Percentiles rank a stretch among this genome's conserved stretches.
These are phyloP conservation scores for Periparus ater DNA, from an alignment of 2,797 vertebrate genomes.

Conservation along the genomic window DNA sequence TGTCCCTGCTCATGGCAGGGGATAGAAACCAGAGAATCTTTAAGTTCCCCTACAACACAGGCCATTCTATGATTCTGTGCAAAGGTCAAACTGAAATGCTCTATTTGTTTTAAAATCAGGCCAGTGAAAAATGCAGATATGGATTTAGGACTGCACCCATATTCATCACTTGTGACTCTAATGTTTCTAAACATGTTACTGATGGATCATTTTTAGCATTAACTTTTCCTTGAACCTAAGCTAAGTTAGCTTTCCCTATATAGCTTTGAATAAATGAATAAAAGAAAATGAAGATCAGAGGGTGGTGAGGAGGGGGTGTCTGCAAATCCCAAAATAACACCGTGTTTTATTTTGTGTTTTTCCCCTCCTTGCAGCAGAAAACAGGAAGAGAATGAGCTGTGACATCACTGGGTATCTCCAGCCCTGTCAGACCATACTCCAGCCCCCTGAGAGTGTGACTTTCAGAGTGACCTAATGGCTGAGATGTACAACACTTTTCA, in stretches of 20 bases:
- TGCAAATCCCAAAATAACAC: not conserved
- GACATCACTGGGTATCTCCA: not conserved
- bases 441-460: accelerated
- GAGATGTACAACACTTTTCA: accelerated
- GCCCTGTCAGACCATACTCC: not conserved
- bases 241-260: not conserved
- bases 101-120: not conserved
- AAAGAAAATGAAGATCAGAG: not conserved
- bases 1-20: not conserved
- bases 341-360: not conserved
- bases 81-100: not conserved
- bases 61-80: not conserved
- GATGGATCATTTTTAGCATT: not conserved
- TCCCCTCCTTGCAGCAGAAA: not conserved
- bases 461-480: not conserved
- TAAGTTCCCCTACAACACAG: not conserved
- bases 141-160: not conserved
- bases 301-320: not conserved
- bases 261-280: not conserved
- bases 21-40: not conserved
- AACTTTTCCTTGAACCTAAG: not conserved
- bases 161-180: not conserved
- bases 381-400: not conserved
- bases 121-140: not conserved
- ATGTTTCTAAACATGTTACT: not conserved